Percentiles rank a stretch among this genome's conserved stretches.
Conservation (phyloP, 1,140 invertebrate species). For the Aporrectodea caliginosa region DNA sequence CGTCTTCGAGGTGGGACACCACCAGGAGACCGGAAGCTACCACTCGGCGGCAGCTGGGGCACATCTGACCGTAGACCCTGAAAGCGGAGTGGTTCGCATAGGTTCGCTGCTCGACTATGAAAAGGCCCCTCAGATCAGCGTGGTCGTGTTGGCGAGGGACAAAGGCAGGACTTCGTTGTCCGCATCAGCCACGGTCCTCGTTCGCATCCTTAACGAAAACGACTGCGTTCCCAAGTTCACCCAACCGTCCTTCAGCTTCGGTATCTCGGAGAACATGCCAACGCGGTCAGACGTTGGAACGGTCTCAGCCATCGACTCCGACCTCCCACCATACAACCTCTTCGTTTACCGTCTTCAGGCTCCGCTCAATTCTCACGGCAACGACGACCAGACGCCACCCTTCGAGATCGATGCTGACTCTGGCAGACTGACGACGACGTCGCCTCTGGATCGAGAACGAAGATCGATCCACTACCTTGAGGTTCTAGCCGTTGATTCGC, state of each 20-base stretch:
- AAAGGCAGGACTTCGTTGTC: not conserved
- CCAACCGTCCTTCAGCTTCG: not conserved
- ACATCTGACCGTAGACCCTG: not conserved
- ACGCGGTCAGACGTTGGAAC: not conserved
- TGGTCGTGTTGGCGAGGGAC: conserved; percentile 24
- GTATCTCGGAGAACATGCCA: not conserved
- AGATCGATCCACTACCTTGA: conserved; percentile 2
- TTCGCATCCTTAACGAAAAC: not conserved
- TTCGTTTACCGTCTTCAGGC: conserved; percentile 33
- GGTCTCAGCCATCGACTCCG: conserved; percentile 11
- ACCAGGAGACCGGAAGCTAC: not conserved
- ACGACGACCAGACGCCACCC: conserved; percentile 59
- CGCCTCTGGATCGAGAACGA: conserved; percentile 74
- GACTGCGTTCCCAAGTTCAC: not conserved
- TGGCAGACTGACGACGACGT: conserved; percentile 80
- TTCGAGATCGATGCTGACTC: conserved; percentile 84
- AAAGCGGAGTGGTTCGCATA: not conserved
- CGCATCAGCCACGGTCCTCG: not conserved
- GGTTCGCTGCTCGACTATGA: conserved; percentile 27
- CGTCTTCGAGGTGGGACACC: not conserved
- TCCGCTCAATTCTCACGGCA: conserved; percentile 61
- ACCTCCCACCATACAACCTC: conserved; percentile 18
- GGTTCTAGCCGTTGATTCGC: conserved; percentile 9
- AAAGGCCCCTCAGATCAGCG: conserved; percentile 2
- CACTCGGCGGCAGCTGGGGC: too few species aligned